Conservation (phyloP, 2,113 vertebrate species). For the Malaclemys terrapin region DNA sequence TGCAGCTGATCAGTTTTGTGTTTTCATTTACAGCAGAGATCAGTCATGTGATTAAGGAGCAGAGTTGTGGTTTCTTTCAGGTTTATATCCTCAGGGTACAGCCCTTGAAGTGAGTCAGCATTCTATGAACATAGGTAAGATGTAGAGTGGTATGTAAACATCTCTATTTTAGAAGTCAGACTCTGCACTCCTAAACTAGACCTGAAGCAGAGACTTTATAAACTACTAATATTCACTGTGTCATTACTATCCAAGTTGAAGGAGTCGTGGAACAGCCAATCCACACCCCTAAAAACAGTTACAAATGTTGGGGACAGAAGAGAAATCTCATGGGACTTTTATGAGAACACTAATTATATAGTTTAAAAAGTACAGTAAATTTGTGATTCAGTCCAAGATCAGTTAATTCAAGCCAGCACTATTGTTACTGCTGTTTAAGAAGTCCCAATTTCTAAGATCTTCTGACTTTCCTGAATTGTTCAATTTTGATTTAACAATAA, state of each 20-base stretch:
- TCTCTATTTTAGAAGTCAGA: background rate
- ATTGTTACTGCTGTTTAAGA: background rate
- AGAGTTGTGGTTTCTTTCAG: background rate
- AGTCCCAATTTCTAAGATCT: background rate
- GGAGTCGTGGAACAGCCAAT: background rate
- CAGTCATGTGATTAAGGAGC: too few relatives aligned
- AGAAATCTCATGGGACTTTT: too few relatives aligned
- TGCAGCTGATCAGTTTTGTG: background rate
- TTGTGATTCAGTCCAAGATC: background rate
- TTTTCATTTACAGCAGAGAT: background rate
- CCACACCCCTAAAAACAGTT: rapidly evolving
- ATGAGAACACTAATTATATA: too few relatives aligned
- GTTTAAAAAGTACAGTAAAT: background rate
- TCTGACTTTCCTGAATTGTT: background rate
- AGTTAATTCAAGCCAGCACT: background rate
- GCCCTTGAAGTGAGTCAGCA: slow-evolving; percentile 44
- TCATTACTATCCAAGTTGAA: too few relatives aligned
- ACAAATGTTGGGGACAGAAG: too few relatives aligned
- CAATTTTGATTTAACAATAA: background rate
- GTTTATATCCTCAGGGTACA: slow-evolving; percentile 42
- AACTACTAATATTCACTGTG: background rate
- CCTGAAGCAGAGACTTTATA: background rate
- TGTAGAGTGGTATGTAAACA: too few relatives aligned
- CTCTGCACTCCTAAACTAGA: background rate
- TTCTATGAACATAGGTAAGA: slow-evolving; percentile 52